Base-by-base conservation (phyloP, 2,888 invertebrate genomes). In the Drosophila austrosaltans region DNA sequence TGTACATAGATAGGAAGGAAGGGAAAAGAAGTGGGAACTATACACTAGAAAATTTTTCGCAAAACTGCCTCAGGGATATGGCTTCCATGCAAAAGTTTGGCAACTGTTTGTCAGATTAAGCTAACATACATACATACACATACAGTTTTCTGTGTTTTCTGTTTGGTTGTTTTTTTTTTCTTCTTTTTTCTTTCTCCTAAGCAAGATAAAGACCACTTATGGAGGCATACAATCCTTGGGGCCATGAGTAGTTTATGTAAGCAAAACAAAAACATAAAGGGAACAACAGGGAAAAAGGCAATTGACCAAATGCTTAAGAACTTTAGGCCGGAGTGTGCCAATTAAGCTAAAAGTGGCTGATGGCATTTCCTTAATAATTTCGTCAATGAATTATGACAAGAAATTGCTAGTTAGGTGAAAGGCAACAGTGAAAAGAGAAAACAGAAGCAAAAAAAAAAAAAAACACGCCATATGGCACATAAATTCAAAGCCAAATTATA, bases 381-480 rank as follows among this genome's bases (percentile, higher is more conserved):
- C 66, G 72, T 80, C 89, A 81, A 83, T 82, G 87, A 82, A 69
- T 86, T 82, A 82, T 86, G 81, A 80, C 72, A 75, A 69, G 63
- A 83, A 82, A 83, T 86, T 82, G 74, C 64, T 71, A 62, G 74
- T 69, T 80, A 65, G 73, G 48, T 54, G 72, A 20, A 48, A 48
- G 12, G 22, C 48, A 48, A 5, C 48, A 25, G 22, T 10, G 8
- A 48, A 25, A 25, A 25, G 44, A 44, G 8, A 44, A 6, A 44
- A 39, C 1, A n/a, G 12, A 44, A 20, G 16, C 1, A 12, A 12
- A 48, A 1, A 8, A 48, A 48, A 48, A 62, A 56, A 66, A 60
- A 57, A 63, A 71, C 68, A 67, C 70, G 65, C 81, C 65, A 57
- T 64, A 75, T 36, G 69, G 62, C 76, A 63, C 69, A 87, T 79